Conservation (phyloP, 2,113 vertebrate species). For the Phainopepla nitens region DNA sequence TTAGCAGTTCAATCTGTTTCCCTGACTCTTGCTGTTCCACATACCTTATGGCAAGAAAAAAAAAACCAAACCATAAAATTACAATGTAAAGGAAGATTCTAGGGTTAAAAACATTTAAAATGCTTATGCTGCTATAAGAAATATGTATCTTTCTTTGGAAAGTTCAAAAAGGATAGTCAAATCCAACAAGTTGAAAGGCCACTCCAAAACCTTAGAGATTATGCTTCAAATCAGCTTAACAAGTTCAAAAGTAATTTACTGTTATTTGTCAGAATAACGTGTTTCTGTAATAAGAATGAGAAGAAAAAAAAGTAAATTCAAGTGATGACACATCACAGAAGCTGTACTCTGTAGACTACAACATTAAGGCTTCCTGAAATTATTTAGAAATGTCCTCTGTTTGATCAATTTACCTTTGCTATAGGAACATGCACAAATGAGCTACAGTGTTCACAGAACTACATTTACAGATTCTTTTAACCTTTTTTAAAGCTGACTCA, state of each 20-base stretch:
- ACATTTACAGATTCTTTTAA: not conserved
- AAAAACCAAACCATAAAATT: not conserved
- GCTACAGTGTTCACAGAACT: not conserved
- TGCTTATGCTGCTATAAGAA: not conserved
- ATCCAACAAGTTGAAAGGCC: not conserved
- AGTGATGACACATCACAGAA: not conserved
- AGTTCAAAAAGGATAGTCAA: not conserved
- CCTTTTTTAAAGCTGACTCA: not conserved
- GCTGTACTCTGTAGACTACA: not conserved
- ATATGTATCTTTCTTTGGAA: not conserved
- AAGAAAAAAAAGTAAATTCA: not conserved
- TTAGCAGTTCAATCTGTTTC: conserved; percentile 80
- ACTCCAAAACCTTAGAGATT: not conserved
- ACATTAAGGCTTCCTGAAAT: not conserved
- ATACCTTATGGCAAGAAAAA: conserved; percentile 73
- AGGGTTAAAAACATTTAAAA: not conserved
- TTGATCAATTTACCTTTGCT: not conserved
- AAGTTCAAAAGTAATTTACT: not conserved
- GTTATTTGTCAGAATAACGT: not conserved
- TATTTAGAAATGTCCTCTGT: not conserved
- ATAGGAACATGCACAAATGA: not conserved
- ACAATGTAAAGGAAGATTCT: not conserved
- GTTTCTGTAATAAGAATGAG: not conserved
- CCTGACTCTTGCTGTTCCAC: conserved; percentile 81
- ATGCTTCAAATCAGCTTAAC: not conserved